Base-by-base conservation (phyloP, 1,140 invertebrate genomes). In the Aethina tumida region DNA sequence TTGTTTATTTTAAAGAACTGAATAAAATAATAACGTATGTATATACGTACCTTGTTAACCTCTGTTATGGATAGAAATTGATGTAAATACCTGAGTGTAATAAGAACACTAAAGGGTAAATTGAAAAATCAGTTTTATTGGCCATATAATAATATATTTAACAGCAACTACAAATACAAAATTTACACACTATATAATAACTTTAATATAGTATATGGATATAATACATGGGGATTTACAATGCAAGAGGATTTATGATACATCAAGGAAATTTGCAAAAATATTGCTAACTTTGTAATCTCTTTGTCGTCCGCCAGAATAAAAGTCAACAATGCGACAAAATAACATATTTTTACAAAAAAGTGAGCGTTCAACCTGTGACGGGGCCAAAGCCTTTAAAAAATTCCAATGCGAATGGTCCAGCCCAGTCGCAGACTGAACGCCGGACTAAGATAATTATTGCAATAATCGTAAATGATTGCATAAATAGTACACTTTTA, bases 161-260 rank as follows among this genome's bases (percentile, higher is more conserved):
- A 59, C 59, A 62, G 58, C 57, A 62, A 57, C 56, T 62, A 62
- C 59, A 58, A n/a, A 62, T 62, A 62, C 59, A 62, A 62, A 62
- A 62, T 62, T 55, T 62, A 62, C 58, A 62, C 56, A 58, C 59
- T 62, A 62, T 59, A 53, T 59, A 53, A 56, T 56, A 60, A 59
- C 55, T 57, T 49, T 36, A 58, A 56, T 56, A 56, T 53, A 56
- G 49, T 54, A 56, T 58, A 58, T 59, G 50, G 55, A 59, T 60
- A 62, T 62, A 62, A 58, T 60, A 62, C 58, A 60, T 47, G 51
- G 51, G 48, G 55, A 55, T 55, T 50, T 60, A 57, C 50, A 59
- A 58, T 56, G 56, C 55, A 49, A 49, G 45, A 42, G 50, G 49
- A 45, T 53, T 53, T 55, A 54, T 58, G 41, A 47, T 56, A 59